Percentiles rank a stretch among this genome's conserved stretches.
These are phyloP conservation scores for Microtus montanus DNA, from an alignment of 2,113 vertebrate species.

Conservation along the genomic window DNA sequence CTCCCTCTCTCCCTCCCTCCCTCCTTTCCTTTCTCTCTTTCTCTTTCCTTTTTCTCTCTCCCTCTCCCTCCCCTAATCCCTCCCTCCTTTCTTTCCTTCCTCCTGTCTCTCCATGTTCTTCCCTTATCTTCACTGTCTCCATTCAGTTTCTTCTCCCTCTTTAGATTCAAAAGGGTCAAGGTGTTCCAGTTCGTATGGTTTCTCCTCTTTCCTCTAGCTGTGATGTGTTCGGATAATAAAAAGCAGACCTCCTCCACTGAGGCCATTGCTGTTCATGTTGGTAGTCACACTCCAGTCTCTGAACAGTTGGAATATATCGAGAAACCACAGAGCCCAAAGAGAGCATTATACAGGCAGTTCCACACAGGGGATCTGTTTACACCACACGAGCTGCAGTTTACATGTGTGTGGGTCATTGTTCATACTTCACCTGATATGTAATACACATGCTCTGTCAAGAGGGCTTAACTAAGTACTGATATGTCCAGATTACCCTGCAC, in stretches of 20 bases:
- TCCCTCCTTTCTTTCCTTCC: not conserved
- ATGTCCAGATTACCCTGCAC: not conserved
- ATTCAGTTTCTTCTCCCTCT: constrained; percentile 6
- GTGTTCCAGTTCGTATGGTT: not conserved
- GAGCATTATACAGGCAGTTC: constrained; percentile 48
- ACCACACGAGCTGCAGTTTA: constrained; percentile 50
- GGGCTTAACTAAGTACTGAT: not conserved
- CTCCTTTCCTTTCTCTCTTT: too few species aligned
- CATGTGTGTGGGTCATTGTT: constrained; percentile 33
- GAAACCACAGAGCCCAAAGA: constrained; percentile 73
- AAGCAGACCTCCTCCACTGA: constrained; percentile 62
- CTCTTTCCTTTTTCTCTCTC: not conserved
- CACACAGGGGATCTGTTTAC: constrained; percentile 64
- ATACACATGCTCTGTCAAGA: not conserved
- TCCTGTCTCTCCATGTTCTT: not conserved
- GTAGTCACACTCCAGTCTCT: constrained; percentile 64
- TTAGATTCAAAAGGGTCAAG: constrained; percentile 34
- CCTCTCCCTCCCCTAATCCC: too few species aligned
- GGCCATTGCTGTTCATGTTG: constrained; percentile 62
- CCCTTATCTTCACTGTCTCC: not conserved
- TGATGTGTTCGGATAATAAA: constrained; percentile 26
- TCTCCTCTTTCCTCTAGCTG: constrained; percentile 13
- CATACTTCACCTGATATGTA: constrained; percentile 30
- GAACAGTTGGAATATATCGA: constrained; percentile 72
- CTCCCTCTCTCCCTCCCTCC: not conserved